Evolutionary conservation across 2,113 vertebrate species (phyloP), one percentile per base, ranked within the genome.

Genomic region (Danionella cerebrum): DNA sequence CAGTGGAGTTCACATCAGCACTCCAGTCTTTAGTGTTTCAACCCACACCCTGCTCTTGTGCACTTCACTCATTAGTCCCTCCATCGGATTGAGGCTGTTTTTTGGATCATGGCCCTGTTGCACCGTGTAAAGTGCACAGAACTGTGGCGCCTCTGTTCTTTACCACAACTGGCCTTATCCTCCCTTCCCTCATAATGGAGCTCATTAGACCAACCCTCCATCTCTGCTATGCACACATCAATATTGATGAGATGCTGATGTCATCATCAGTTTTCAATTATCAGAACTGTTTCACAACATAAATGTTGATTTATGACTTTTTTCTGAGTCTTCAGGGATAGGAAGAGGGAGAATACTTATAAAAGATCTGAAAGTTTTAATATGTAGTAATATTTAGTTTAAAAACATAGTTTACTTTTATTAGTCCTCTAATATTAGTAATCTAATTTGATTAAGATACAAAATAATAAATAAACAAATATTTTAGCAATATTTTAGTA

Each of bases 191-290:
- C 84, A 90, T 90, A 91, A 91, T 90, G 87, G 89, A 86, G 31
- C 47, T 91, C 89, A 88, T 92, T 90, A 90, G 86, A 83, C 84
- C 78, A 83, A 62, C 78, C 78, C 85, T 85, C 87, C 89, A 86
- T 89, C 88, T 88, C 38, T 35, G 10, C 24, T 42, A 41, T 90
- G 90, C 86, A 88, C 86, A 87, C 89, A 91, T 93, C 88, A 91
- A 93, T 92, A 92, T 92, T 92, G 90, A 92, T 91, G 89, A 91
- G 90, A 87, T 85, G 87, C 89, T 91, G 83, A 92, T 90, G 87
- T 86, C 88, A 90, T 89, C 82, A 89, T 90, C 90, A 90, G 89
- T 90, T 91, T 92, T 91, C 84, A 90, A 90, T n/a, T n/a, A n/a
- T n/a, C n/a, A n/a, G n/a, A n/a, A n/a, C n/a, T 85, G 52, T 62